Percentiles rank a stretch among this genome's conserved stretches.
These are phyloP conservation scores for Schizotus pectinicornis DNA, from an alignment of 2,888 invertebrate species.

Conservation along the genomic window DNA sequence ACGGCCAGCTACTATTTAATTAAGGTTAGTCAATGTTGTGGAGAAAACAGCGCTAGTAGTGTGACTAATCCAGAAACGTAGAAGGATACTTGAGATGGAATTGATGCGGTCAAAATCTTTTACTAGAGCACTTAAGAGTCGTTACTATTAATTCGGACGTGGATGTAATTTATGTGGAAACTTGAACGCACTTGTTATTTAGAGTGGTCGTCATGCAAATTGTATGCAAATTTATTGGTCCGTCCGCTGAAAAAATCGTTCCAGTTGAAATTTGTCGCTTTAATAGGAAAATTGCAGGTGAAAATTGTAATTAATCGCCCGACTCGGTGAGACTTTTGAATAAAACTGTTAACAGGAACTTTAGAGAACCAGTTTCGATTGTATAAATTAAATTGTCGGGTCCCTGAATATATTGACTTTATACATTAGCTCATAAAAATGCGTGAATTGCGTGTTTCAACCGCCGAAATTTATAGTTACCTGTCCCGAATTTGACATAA, in stretches of 20 bases:
- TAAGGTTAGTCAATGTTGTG: conserved; percentile 14
- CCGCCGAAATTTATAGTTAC: conserved; percentile 21
- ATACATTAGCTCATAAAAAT: conserved; percentile 27
- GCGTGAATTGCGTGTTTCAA: conserved; percentile 26
- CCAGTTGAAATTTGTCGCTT: conserved; percentile 6
- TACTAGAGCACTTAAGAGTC: too few relatives aligned
- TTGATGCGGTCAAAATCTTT: conserved; percentile 1
- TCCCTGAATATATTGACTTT: conserved; percentile 26
- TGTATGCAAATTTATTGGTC: too few relatives aligned
- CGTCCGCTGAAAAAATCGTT: too few relatives aligned
- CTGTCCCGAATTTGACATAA: conserved; percentile 22
- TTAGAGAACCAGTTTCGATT: conserved; percentile 23
- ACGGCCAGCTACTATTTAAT: conserved; percentile 19
- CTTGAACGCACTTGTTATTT: neutral
- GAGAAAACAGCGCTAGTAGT: conserved; percentile 13
- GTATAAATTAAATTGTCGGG: conserved; percentile 26
- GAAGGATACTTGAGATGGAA: conserved; percentile 6
- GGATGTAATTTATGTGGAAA: neutral
- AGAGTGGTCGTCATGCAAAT: too few relatives aligned
- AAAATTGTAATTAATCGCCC: conserved; percentile 18
- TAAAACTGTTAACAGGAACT: conserved; percentile 17
- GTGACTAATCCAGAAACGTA: conserved; percentile 12
- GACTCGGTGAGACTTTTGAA: conserved; percentile 17
- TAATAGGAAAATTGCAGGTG: conserved; percentile 18
- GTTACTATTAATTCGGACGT: neutral